Evolutionary conservation across 2,888 invertebrate species (phyloP), one percentile per base, ranked within the genome.

Genomic region (Schizotus pectinicornis): DNA sequence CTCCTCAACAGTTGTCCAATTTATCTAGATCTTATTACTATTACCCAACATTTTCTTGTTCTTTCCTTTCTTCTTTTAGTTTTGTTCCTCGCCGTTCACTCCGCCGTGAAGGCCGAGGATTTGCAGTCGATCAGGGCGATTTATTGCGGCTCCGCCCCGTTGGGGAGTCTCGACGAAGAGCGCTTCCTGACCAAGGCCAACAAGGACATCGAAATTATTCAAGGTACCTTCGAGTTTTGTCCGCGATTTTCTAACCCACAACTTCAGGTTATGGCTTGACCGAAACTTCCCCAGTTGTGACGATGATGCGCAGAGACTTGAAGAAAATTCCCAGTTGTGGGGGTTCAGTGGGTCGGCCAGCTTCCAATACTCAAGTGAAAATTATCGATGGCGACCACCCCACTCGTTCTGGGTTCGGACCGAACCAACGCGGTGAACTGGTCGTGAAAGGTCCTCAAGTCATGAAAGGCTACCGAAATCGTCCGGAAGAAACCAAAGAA

Each of bases 391-490:
- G 76, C 0, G 75, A 82, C 6, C 73, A 82, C 3, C 61, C 59
- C 5, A 74, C 74, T 0, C 71, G 70, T 14, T 14, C 80, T 61
- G 75, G 81, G 34, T 77, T 88, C 30, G 87, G 86, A 0, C 82
- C 86, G 1, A 85, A 88, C 69, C 73, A 85, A 80, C 78, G 78
- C n/a, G 93, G 93, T 1, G 92, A 57, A 73, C 74, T 92, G 3
- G 83, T 87, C 51, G 79, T 91, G 0, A 83, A 84, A 35, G 92
- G 92, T 0, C 91, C 91, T 0, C 90, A 91, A 79, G 85, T 91
- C 1, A 92, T 92, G 90, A 81, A 83, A 50, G 91, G 91, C 0
- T 93, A 93, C 73, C 83, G 84, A 58, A 84, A 89, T 58, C 88
- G 91, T 69, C 84, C 86, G 1, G 79, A 87, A 69, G 91, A 90